These are phyloP conservation scores for Lepidocolaptes lacrymiger DNA, from an alignment of 2,797 vertebrate species.

Conservation along the genomic window DNA sequence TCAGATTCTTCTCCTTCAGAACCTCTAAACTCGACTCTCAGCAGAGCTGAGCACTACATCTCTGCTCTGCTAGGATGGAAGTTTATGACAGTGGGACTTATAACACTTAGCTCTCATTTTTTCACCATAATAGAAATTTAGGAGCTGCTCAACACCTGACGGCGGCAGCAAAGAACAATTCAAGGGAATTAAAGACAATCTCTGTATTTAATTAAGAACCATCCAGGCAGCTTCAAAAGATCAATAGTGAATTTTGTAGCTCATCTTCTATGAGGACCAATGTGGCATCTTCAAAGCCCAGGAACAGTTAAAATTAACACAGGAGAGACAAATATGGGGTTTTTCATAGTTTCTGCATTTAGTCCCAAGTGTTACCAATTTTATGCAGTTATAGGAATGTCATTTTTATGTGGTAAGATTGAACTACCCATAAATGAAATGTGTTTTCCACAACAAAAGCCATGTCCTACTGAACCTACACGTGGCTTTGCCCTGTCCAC, in stretches of 20 bases:
- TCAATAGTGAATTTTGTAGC: background rate
- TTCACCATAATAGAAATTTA: background rate
- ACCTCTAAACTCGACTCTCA: background rate
- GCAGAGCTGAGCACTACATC: background rate
- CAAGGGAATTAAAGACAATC: background rate
- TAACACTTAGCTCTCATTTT: background rate
- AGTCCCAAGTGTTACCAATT: background rate
- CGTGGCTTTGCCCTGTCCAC: background rate
- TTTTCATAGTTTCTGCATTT: background rate
- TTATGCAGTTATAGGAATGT: background rate
- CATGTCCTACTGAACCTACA: background rate
- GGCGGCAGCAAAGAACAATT: background rate
- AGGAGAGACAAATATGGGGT: background rate
- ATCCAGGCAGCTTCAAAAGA: background rate
- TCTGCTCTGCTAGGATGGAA: background rate
- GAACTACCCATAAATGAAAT: background rate
- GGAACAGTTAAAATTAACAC: background rate
- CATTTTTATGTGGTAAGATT: background rate
- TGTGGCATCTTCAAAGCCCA: background rate
- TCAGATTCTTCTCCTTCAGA: background rate
- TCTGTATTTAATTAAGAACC: background rate
- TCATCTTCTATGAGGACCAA: background rate
- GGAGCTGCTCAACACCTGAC: background rate
- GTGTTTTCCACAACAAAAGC: background rate
- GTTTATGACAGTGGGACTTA: background rate